Evolutionary conservation across 2,797 vertebrate species (phyloP).

Genomic region (Thamnophis elegans): DNA sequence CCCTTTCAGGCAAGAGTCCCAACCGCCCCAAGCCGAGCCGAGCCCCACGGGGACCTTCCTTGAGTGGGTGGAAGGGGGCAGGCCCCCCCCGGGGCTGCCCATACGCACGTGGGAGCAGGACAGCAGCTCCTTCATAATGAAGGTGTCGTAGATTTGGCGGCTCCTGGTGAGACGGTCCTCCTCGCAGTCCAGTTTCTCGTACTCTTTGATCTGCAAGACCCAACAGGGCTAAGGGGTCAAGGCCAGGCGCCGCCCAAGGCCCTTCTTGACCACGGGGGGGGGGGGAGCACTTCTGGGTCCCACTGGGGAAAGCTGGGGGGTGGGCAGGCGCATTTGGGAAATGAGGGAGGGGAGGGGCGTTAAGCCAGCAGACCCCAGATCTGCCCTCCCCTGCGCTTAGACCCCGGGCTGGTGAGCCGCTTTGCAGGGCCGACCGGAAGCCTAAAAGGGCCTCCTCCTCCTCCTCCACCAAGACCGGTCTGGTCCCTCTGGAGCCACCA

Average conservation of each 20-base stretch:
- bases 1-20: neutral
- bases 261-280: neutral
- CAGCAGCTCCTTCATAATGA: constrained; percentile 97
- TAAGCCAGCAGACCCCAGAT: no score
- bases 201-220: constrained; percentile 89
- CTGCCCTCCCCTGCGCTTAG: no score
- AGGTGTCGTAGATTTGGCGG: constrained; percentile 90
- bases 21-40: neutral
- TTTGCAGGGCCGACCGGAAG: neutral
- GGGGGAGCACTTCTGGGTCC: neutral
- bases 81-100: neutral
- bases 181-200: constrained; percentile 93
- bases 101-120: constrained; percentile 89
- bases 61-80: neutral
- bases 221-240: neutral
- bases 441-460: neutral
- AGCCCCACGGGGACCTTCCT: neutral
- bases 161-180: constrained; percentile 87
- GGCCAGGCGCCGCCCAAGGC: neutral
- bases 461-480: neutral
- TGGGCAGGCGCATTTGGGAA: neutral
- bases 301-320: neutral
- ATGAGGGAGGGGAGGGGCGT: neutral
- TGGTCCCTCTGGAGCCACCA: neutral
- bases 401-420: neutral